Conservation (phyloP, 2,113 vertebrate genomes). For the Alces alces region DNA sequence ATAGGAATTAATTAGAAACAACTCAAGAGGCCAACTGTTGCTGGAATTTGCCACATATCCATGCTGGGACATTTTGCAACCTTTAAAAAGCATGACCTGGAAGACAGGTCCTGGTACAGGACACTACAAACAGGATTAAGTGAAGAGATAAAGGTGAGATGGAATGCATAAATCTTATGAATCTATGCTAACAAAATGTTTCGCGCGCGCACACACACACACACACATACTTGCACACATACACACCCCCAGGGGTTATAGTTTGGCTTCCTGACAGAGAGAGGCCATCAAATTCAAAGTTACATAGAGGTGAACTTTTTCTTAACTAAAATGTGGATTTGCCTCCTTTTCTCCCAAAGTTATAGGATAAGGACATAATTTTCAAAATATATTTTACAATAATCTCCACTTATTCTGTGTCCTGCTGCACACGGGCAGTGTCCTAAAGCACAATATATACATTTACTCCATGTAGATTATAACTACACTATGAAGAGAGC, state of each 20-base stretch:
- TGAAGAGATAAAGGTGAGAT: neutral
- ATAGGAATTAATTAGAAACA: conserved; percentile 21
- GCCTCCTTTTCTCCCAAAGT: neutral
- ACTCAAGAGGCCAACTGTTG: neutral
- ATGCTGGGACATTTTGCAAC: neutral
- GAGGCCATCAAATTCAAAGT: neutral
- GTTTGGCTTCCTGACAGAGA: neutral
- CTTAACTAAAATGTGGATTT: neutral
- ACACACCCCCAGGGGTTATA: neutral
- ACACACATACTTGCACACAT: neutral
- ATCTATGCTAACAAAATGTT: neutral
- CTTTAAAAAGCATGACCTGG: neutral
- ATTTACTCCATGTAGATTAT: neutral
- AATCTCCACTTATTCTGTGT: too few species aligned
- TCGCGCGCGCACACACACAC: too few species aligned
- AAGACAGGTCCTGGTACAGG: neutral
- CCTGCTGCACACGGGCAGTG: neutral
- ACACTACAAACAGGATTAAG: neutral
- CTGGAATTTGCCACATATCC: neutral
- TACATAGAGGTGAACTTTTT: neutral
- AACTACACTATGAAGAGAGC: neutral
- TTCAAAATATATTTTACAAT: neutral
- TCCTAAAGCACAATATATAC: neutral
- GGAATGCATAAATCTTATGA: neutral
- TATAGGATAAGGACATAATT: neutral